A percentile compares a stretch with the other conserved stretches of the same genome.
phyloP scores from a whole-genome alignment of 2,888 invertebrate species.

The Ornithoptera alexandrae region DNA sequence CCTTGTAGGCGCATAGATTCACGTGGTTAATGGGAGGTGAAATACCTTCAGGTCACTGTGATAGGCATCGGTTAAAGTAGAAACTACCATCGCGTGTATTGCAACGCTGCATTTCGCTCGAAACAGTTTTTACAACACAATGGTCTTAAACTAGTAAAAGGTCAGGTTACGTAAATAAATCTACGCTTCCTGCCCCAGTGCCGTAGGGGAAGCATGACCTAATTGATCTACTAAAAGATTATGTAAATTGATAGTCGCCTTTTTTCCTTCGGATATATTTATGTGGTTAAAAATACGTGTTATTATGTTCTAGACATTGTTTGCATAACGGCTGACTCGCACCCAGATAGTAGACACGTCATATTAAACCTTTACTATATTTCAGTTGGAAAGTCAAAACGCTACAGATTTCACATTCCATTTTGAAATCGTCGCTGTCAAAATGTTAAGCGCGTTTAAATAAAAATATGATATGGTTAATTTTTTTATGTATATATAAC shows the following conservation, averaged over 20 bases:
- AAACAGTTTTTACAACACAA: constrained; percentile 30
- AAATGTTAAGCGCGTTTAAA: no score
- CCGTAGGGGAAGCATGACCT: constrained; percentile 19
- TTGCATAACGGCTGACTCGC: no score
- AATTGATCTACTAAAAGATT: constrained; percentile 25
- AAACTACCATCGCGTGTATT: constrained; percentile 39
- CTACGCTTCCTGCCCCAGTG: constrained; percentile 34
- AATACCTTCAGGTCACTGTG: constrained; percentile 8
- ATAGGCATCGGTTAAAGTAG: constrained; percentile 27
- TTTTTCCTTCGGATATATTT: background rate
- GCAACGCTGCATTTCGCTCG: constrained; percentile 34
- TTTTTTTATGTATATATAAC: no score
- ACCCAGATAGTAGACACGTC: no score
- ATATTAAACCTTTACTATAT: no score
- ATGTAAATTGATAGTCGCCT: constrained; percentile 9
- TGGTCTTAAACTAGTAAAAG: constrained; percentile 37
- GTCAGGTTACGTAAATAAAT: constrained; percentile 53
- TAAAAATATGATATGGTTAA: no score
- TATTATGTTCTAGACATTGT: background rate
- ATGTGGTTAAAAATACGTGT: background rate
- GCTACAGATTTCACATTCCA: no score
- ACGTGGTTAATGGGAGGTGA: constrained; percentile 6
- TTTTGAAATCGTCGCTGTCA: no score
- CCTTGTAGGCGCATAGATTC: background rate
- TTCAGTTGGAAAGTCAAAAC: no score